These are phyloP conservation scores for Bostrychus sinensis DNA, from an alignment of 2,113 vertebrate genomes.

Conservation along the genomic window DNA sequence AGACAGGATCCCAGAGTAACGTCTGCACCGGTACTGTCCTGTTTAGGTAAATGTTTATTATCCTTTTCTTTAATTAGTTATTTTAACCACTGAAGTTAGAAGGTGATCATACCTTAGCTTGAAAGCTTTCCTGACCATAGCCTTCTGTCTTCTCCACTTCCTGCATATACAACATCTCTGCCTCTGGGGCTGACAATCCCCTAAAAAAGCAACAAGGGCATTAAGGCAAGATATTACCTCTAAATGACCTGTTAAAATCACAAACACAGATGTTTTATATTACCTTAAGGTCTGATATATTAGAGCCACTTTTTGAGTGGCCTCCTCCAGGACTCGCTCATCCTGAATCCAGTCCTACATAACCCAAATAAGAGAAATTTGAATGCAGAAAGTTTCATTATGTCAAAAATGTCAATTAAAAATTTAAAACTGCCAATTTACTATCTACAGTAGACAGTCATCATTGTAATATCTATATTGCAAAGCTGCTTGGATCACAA, in stretches of 20 bases:
- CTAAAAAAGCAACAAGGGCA: slow-evolving; percentile 62
- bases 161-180: slow-evolving; percentile 96
- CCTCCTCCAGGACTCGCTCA: slow-evolving; percentile 94
- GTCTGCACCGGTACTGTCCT: slow-evolving; percentile 95
- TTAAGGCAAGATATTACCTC: too few species aligned
- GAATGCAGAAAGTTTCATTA: background rate
- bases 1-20: slow-evolving; percentile 92
- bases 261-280: background rate
- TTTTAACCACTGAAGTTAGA: background rate
- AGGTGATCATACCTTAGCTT: slow-evolving; percentile 86
- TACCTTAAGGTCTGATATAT: slow-evolving; percentile 94
- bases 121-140: slow-evolving; percentile 94
- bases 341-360: slow-evolving; percentile 94
- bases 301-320: slow-evolving; percentile 94
- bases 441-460: too few species aligned
- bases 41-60: slow-evolving; percentile 43
- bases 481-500: too few species aligned
- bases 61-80: background rate
- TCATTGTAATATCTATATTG: too few species aligned
- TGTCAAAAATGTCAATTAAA: too few species aligned
- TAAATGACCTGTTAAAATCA: too few species aligned
- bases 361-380: slow-evolving; percentile 3
- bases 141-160: slow-evolving; percentile 96
- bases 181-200: slow-evolving; percentile 90
- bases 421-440: too few species aligned